Percentiles rank a stretch among this genome's conserved stretches.
These are phyloP conservation scores for Zoroaster sp. DNA, from an alignment of 53 echinoderm and acorn worm genomes.

Conservation along the genomic window DNA sequence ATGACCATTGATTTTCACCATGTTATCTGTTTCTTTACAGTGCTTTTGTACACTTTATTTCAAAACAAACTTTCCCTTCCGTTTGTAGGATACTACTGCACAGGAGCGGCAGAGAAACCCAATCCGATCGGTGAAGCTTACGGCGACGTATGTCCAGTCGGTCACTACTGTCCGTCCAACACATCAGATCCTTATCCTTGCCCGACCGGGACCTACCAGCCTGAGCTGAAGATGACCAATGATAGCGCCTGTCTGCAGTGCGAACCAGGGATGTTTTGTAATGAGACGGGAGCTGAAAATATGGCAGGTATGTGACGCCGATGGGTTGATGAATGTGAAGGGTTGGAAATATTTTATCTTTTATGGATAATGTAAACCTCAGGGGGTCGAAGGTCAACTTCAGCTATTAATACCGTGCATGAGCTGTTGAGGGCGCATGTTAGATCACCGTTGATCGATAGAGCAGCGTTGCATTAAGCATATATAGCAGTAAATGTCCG, in stretches of 20 bases:
- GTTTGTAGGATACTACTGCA: slow-evolving; percentile 75
- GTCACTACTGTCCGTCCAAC: slow-evolving; percentile 91
- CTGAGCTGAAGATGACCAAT: slow-evolving; percentile 83
- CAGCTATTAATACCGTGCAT: too few species aligned
- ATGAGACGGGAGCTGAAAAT: slow-evolving; percentile 70
- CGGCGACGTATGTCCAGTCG: slow-evolving; percentile 87
- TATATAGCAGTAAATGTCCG: too few species aligned
- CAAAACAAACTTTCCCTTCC: background rate
- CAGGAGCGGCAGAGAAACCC: slow-evolving; percentile 72
- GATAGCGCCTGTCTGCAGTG: slow-evolving; percentile 86
- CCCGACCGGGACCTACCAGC: slow-evolving; percentile 82
- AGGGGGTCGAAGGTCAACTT: too few species aligned
- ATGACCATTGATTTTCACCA: background rate
- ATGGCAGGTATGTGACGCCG: slow-evolving; percentile 91
- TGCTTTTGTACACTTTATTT: too few species aligned
- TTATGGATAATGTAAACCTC: too few species aligned
- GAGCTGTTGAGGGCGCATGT: too few species aligned
- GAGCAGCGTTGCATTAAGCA: too few species aligned
- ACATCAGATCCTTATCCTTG: slow-evolving; percentile 77
- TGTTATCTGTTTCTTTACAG: too few species aligned
- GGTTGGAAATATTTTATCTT: background rate
- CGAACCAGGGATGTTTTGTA: slow-evolving; percentile 91
- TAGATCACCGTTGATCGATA: too few species aligned
- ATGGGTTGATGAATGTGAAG: too few species aligned
- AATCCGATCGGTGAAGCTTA: slow-evolving; percentile 82